Conservation (phyloP, 2,888 invertebrate species). For the Girardia tigrina region DNA sequence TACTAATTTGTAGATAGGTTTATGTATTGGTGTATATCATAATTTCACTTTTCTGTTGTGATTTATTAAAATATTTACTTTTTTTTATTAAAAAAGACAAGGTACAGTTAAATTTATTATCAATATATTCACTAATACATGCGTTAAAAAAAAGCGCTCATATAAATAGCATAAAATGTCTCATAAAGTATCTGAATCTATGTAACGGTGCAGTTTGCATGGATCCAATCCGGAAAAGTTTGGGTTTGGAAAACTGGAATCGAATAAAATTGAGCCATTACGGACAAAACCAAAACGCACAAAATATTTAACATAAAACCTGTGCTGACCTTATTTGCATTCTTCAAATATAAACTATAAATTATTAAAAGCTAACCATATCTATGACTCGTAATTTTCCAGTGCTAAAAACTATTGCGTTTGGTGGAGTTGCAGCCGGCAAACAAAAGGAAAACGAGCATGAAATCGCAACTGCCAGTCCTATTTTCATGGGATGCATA, state of each 20-base stretch:
- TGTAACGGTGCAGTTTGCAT: background rate
- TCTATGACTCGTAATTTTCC: background rate
- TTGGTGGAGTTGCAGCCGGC: background rate
- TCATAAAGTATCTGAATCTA: too few relatives aligned
- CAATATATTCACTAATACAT: too few relatives aligned
- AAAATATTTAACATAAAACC: background rate
- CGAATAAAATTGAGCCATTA: background rate
- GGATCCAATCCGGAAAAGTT: background rate
- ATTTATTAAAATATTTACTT: too few relatives aligned
- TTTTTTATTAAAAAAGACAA: too few relatives aligned
- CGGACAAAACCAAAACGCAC: background rate
- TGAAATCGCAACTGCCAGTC: background rate
- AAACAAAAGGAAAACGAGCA: conserved; percentile 2
- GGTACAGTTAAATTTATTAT: too few relatives aligned
- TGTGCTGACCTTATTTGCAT: background rate
- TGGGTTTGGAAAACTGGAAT: background rate
- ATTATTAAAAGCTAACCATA: background rate
- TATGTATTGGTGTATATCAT: too few relatives aligned
- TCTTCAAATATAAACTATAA: background rate
- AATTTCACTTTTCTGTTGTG: too few relatives aligned
- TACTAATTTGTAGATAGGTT: too few relatives aligned
- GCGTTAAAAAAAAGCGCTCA: too few relatives aligned
- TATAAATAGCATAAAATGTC: too few relatives aligned
- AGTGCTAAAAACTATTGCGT: background rate
- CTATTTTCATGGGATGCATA: conserved; percentile 4